Evolutionary conservation across 2,113 vertebrate genomes (phyloP), one percentile per base, ranked within the genome.

Genomic region (Mobula birostris): DNA sequence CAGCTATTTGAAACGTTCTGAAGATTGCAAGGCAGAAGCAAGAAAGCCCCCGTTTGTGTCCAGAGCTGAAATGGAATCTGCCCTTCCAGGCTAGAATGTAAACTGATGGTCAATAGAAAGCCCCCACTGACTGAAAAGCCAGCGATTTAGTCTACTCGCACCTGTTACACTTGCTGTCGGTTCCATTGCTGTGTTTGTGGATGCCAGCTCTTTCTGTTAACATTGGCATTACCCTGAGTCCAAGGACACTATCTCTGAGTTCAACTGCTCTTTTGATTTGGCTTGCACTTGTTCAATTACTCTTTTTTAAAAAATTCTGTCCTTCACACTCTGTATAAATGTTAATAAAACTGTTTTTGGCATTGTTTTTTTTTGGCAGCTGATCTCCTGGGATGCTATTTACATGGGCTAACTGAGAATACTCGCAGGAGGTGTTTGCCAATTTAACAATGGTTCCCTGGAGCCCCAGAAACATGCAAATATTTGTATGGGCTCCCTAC

Each of bases 81-180:
- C 7, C 11, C 36, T 74, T 27, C 32, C 14, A 21, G 74, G 91
- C 68, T 68, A 93, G 40, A 7, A 48, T 76, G 66, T 74, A 93
- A 93, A 74, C 70, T 93, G 40, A 21, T 70, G 72, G 91, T 76
- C 68, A 93, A 21, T 93, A 21, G 91, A 93, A 56, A 74, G 66
- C 8, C 72, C 70, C 29, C 32, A 9, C 32, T 56, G 70, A 92
- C 24, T 27, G 72, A 93, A 32, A 27, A 48, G 12, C 15, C 32
- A 32, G 36, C 36, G 88, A 70, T 91, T 92, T 40, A 92, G 21
- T 72, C 63, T 27, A 74, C 70, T 74, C 76, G 2, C 68, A 93
- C 91, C 68, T 72, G 68, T 74, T 74, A 2, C 19, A 14, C 29
- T 74, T 70, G 74, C 6, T 56, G 91, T 56, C 40, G n/a, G 32